Base-by-base conservation (phyloP, 2,113 vertebrate genomes). In the Xiphophorus maculatus region DNA sequence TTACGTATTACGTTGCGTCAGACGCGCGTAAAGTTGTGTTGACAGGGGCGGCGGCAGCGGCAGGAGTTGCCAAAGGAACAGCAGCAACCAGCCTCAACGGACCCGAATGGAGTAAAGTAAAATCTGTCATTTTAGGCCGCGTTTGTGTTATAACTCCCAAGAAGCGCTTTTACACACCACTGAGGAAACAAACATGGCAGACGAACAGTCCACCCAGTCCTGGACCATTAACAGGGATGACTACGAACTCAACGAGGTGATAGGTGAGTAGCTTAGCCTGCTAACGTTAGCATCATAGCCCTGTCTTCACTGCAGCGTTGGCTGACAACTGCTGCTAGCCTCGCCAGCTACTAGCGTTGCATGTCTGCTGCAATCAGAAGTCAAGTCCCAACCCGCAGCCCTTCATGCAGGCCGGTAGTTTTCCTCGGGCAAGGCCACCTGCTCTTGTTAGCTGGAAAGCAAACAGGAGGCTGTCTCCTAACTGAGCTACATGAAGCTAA, bases 171-270 rank as follows among this genome's bases (percentile, higher is more conserved):
- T 48, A 74, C 67, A 79, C 74, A 65, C 25, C 33, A 30, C 73
- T 67, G n/a, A 74, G 25, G 42, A 69, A 75, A 65, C 86, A 81
- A 88, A 92, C 92, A 98, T 98, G 95, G 94, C 96, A 76, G 97
- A 97, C 87, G 97, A 98, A 90, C 91, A 94, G 93, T 95, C 95
- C 90, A 91, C 95, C 80, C 94, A 96, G 90, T 87, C 95, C 79
- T 98, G 97, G 97, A 95, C 97, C 74, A 97, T 98, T 93, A 94
- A 97, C 94, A 94, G 93, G 92, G 97, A 98, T 90, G 97, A 98
- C 84, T 98, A 98, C 81, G 96, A 97, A 84, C 96, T 98, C 86
- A 95, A 96, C 90, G 97, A 98, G 95, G 97, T 98, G 90, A 97
- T 98, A 89, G 97, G 97, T 98, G 93, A 96, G 96, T 89, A 90